A percentile compares a stretch with the other conserved stretches of the same genome.
Conservation (phyloP, 2,888 invertebrate species). For the Strigamia maritima region DNA sequence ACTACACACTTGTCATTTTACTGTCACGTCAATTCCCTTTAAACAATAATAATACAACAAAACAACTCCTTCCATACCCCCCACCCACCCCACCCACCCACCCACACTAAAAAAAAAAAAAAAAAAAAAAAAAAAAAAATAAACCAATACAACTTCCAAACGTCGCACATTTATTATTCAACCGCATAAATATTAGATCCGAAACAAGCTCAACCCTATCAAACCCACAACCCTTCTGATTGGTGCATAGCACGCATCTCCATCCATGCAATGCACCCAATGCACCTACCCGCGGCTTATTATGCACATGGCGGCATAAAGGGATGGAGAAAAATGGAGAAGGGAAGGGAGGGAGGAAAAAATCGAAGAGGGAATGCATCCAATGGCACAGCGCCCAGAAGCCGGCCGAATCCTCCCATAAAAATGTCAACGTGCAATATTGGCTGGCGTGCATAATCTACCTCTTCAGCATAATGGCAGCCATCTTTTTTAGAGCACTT, state of each 20-base stretch:
- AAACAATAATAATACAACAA: conserved; percentile 16
- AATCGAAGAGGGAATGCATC: not conserved
- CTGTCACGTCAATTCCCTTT: conserved; percentile 31
- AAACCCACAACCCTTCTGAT: not conserved
- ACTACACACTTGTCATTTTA: conserved; percentile 21
- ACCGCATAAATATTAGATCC: not conserved
- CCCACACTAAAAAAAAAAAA: not conserved
- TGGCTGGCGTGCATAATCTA: conserved; percentile 19
- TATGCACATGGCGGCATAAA: conserved; percentile 24
- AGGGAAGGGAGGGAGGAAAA: not conserved
- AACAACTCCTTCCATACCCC: not conserved
- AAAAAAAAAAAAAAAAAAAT: not conserved
- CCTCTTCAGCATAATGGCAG: conserved; percentile 30
- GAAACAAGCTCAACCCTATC: conserved; percentile 5
- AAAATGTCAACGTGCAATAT: conserved; percentile 34
- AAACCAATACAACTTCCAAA: conserved; percentile 15
- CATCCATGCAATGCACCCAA: not conserved
- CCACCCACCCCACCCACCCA: not conserved
- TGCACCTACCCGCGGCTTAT: conserved; percentile 17
- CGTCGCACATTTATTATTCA: conserved; percentile 7
- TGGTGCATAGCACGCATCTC: not conserved
- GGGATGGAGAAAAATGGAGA: not conserved
- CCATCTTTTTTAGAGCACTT: conserved; percentile 23
- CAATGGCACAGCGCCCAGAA: not conserved
- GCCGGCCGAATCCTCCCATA: not conserved